Evolutionary conservation across 2,113 vertebrate species (phyloP).

Genomic region (Otis tarda): DNA sequence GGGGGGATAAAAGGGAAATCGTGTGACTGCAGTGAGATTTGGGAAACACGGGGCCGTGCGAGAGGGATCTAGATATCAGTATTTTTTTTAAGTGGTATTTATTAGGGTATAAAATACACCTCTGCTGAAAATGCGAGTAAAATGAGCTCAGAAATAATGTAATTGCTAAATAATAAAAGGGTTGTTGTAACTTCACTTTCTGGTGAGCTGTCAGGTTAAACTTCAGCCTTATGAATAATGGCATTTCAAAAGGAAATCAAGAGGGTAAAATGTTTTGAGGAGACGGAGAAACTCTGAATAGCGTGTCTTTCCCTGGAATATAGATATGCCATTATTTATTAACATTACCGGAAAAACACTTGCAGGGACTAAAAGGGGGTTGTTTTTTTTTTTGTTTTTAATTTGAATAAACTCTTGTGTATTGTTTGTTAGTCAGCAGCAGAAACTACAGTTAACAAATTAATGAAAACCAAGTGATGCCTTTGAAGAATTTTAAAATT

Average conservation of each 20-base stretch:
- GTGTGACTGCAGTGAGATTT: background rate
- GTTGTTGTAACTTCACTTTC: background rate
- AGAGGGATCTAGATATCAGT: background rate
- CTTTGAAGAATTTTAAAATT: constrained; percentile 81
- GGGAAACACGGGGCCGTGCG: background rate
- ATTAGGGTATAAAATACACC: background rate
- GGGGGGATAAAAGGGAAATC: background rate
- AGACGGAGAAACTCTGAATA: background rate
- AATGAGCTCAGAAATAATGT: background rate
- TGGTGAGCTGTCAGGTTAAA: constrained; percentile 20
- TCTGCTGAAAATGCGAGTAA: background rate
- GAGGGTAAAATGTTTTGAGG: constrained; percentile 37
- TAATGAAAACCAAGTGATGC: constrained; percentile 84
- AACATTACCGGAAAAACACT: background rate
- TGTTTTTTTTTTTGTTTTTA: background rate
- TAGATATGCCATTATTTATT: background rate
- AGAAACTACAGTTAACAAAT: constrained; percentile 85
- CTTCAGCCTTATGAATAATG: constrained; percentile 34
- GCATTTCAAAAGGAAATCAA: constrained; percentile 39
- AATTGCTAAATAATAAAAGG: background rate
- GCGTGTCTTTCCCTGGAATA: background rate
- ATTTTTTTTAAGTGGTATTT: background rate
- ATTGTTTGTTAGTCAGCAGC: constrained; percentile 67
- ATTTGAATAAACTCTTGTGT: constrained; percentile 26
- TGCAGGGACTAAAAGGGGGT: background rate